Conservation (phyloP, 2,113 vertebrate genomes). For the Sylvietta virens region DNA sequence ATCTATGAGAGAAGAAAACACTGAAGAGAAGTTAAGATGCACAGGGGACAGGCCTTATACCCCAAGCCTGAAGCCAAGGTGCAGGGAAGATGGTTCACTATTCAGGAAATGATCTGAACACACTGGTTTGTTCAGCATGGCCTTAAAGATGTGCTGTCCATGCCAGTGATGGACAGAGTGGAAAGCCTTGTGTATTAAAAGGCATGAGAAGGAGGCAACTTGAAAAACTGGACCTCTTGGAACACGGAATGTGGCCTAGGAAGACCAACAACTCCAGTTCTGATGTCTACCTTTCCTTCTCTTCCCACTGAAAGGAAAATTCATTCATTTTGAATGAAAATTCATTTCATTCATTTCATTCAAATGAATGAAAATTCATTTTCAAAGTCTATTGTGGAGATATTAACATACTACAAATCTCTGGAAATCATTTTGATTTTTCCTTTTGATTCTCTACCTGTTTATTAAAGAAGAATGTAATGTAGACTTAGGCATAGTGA, state of each 20-base stretch:
- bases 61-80: background rate
- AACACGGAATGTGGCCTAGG: background rate
- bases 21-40: background rate
- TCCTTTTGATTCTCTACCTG: background rate
- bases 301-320: background rate
- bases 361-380: no score
- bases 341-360: no score
- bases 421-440: slow-evolving; percentile 35
- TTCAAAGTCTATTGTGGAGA: background rate
- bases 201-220: background rate
- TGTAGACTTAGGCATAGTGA: background rate
- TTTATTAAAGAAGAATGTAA: background rate
- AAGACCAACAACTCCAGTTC: background rate
- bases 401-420: background rate
- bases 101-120: background rate
- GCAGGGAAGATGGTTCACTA: background rate
- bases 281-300: background rate
- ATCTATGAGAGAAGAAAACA: accelerated
- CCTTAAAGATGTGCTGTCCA: background rate
- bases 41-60: background rate
- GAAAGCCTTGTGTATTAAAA: background rate
- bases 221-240: background rate
- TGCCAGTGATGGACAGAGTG: background rate
- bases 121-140: background rate
- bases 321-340: no score